A percentile compares a stretch with the other conserved stretches of the same genome.
phyloP scores from a whole-genome alignment of 2,888 invertebrate genomes.

The Drosophila infuscata region DNA sequence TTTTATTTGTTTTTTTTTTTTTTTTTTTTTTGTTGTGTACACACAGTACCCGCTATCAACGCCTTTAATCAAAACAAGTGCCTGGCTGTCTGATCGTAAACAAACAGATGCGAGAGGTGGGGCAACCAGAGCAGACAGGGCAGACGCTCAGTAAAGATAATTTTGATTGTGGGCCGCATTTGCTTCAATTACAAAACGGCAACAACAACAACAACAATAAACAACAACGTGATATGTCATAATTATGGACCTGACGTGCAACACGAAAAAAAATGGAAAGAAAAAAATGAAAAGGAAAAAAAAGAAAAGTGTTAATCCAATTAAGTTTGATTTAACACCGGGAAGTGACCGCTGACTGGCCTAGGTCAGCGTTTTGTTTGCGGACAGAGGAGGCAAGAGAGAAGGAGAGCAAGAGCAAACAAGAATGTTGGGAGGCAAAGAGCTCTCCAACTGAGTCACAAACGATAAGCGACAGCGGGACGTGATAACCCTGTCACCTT shows the following conservation, averaged over 20 bases:
- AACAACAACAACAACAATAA: conserved; percentile 12
- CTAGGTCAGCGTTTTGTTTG: conserved; percentile 54
- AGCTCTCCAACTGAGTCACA: conserved; percentile 43
- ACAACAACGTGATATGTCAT: conserved; percentile 56
- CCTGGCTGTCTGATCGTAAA: conserved; percentile 64
- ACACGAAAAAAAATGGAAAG: not conserved
- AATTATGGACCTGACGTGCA: conserved; percentile 51
- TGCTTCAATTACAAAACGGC: conserved; percentile 69
- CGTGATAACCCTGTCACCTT: conserved; percentile 53
- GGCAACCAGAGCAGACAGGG: conserved; percentile 11
- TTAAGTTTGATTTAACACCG: conserved; percentile 65
- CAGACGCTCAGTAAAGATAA: conserved; percentile 28
- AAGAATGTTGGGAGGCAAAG: not conserved
- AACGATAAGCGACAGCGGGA: conserved; percentile 13
- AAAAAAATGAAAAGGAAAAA: not conserved
- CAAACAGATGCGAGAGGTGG: conserved; percentile 13
- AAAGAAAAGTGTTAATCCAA: conserved; percentile 71
- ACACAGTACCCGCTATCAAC: conserved; percentile 42
- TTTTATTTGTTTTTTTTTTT: not conserved
- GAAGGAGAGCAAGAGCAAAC: not conserved
- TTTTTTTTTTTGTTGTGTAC: not conserved
- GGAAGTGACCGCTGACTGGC: conserved; percentile 58
- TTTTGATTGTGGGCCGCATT: conserved; percentile 48
- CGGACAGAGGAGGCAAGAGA: not conserved
- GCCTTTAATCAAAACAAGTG: conserved; percentile 65